Base-by-base conservation (phyloP, 2,888 invertebrate genomes). In the Entomobrya proxima region DNA sequence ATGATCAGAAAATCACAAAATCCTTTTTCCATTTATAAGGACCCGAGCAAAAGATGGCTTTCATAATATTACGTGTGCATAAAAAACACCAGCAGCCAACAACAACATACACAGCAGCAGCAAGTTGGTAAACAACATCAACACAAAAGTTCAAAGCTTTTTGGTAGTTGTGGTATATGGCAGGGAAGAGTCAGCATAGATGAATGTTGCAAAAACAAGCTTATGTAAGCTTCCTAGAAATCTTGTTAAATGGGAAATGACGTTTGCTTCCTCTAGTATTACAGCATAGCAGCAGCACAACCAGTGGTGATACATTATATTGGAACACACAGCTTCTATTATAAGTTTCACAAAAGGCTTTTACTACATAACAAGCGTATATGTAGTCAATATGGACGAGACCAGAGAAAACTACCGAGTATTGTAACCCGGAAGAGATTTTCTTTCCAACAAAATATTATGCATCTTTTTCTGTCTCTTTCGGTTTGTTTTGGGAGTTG, bases 371-470 rank as follows among this genome's bases (percentile, higher is more conserved):
- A n/a, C n/a, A n/a, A n/a, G n/a, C n/a, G n/a, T n/a, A n/a, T n/a
- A n/a, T n/a, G n/a, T n/a, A n/a, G n/a, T n/a, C n/a, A n/a, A n/a
- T n/a, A n/a, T n/a, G n/a, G n/a, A n/a, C n/a, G n/a, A n/a, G n/a
- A n/a, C n/a, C n/a, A 47, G 67, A 67, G 69, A 69, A 40, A 69
- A 69, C 47, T 69, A n/a, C n/a, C n/a, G 40, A 69, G 69, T 69
- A 44, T 69, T 69, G 69, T 69, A 69, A 69, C 69, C 69, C 69
- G 69, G 69, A 69, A 69, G 69, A 69, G 69, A 69, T 69, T 69
- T 69, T 69, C 69, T 69, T 35, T 27, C 27, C 37, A 40, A 24
- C 44, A 27, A 61, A 69, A n/a, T n/a, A n/a, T n/a, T n/a, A n/a
- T n/a, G n/a, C n/a, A n/a, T n/a, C n/a, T n/a, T 7, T 69, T 44